Percentiles rank a stretch among this genome's conserved stretches.
Evolutionary conservation across 2,888 invertebrate genomes (phyloP).

Genomic region (Ornithoptera priamus): DNA sequence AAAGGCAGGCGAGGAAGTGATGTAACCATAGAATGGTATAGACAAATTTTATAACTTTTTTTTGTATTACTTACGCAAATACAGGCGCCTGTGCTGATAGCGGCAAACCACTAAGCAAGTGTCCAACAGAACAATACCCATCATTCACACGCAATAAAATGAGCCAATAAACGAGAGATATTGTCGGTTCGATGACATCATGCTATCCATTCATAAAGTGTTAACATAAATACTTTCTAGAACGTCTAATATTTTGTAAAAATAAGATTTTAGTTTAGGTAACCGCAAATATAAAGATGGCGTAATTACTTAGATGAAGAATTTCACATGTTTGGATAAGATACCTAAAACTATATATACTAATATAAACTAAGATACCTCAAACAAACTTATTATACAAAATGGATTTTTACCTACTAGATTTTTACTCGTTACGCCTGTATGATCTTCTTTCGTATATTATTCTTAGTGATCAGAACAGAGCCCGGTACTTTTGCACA

Average conservation of each 20-base stretch:
- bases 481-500: too few relatives aligned
- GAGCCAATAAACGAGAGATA: slow-evolving; percentile 51
- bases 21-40: slow-evolving; percentile 28
- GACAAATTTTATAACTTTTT: slow-evolving; percentile 34
- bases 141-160: slow-evolving; percentile 52
- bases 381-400: too few relatives aligned
- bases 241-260: neutral
- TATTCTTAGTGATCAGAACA: too few relatives aligned
- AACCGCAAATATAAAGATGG: slow-evolving; percentile 3
- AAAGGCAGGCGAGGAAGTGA: slow-evolving; percentile 29
- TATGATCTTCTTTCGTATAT: too few relatives aligned
- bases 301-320: neutral
- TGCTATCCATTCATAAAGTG: slow-evolving; percentile 11
- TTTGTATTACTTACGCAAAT: slow-evolving; percentile 20
- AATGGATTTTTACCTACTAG: too few relatives aligned
- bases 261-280: neutral
- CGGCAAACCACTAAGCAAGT: slow-evolving; percentile 40
- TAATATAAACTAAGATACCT: too few relatives aligned
- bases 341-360: neutral
- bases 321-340: neutral
- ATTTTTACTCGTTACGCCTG: too few relatives aligned
- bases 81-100: slow-evolving; percentile 52
- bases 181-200: slow-evolving; percentile 38
- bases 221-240: neutral
- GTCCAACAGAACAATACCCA: slow-evolving; percentile 29